Evolutionary conservation across 2,113 vertebrate genomes (phyloP).

Genomic region (Alligator mississippiensis): DNA sequence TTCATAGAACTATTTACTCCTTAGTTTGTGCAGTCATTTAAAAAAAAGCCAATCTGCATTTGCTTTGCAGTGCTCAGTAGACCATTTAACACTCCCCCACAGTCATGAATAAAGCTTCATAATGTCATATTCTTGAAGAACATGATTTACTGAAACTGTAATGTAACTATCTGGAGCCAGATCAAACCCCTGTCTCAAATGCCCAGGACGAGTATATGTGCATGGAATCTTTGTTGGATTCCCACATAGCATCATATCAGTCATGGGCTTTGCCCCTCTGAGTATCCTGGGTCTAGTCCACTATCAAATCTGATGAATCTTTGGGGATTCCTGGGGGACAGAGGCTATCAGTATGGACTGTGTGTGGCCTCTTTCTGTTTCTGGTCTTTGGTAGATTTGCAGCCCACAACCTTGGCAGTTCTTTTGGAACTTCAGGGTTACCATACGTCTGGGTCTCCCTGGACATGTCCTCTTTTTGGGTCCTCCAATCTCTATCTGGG

Average conservation of each 20-base stretch:
- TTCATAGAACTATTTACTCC: accelerated
- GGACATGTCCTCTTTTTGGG: no score
- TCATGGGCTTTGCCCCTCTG: neutral
- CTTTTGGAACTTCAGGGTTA: neutral
- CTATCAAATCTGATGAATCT: neutral
- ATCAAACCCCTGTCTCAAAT: neutral
- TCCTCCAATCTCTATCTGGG: no score
- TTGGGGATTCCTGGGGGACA: no score
- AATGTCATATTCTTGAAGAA: slow-evolving; percentile 12
- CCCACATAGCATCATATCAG: neutral
- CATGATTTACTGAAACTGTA: neutral
- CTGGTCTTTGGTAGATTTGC: neutral
- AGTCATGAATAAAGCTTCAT: neutral
- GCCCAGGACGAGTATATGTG: neutral
- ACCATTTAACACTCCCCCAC: neutral
- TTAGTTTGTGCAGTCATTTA: neutral
- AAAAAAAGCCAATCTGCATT: accelerated
- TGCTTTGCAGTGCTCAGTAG: neutral
- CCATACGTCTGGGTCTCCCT: no score
- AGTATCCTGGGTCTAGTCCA: neutral
- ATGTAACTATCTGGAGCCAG: neutral
- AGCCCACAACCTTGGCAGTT: neutral
- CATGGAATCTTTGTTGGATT: neutral
- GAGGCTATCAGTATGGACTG: no score
- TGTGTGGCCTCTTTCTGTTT: neutral